Percentiles rank a stretch among this genome's conserved stretches.
phyloP scores from a whole-genome alignment of 2,888 invertebrate species.

The Megaustenia siamemsis region DNA sequence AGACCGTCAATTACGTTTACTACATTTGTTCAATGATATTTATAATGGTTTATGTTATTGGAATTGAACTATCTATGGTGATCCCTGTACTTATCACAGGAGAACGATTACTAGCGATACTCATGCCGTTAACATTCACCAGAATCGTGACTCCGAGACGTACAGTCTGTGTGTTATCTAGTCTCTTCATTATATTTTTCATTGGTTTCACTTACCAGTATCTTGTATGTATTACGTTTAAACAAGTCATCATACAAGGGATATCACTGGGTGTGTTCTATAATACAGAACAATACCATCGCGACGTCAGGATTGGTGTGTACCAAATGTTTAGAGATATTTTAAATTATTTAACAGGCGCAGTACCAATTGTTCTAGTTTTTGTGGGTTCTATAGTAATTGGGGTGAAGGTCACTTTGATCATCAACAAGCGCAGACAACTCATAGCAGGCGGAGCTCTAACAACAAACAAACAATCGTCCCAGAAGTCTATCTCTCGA shows the following conservation, averaged over 20 bases:
- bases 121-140: not conserved
- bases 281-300: not conserved
- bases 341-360: not conserved
- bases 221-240: not conserved
- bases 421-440: not conserved
- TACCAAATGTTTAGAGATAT: not conserved
- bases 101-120: too few relatives aligned
- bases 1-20: too few relatives aligned
- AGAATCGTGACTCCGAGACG: not conserved
- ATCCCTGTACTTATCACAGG: too few relatives aligned
- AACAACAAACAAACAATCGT: not conserved
- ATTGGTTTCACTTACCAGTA: not conserved
- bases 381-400: not conserved
- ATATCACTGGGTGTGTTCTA: not conserved
- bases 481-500: too few relatives aligned
- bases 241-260: not conserved
- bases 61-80: too few relatives aligned
- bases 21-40: too few relatives aligned
- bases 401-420: not conserved
- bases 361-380: not conserved
- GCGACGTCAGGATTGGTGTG: not conserved
- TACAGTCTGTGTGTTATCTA: not conserved
- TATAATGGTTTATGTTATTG: too few relatives aligned
- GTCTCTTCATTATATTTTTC: not conserved
- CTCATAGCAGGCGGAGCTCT: not conserved